These are phyloP conservation scores for Potamilus streckersoni DNA, from an alignment of 1,140 invertebrate species.

Conservation along the genomic window DNA sequence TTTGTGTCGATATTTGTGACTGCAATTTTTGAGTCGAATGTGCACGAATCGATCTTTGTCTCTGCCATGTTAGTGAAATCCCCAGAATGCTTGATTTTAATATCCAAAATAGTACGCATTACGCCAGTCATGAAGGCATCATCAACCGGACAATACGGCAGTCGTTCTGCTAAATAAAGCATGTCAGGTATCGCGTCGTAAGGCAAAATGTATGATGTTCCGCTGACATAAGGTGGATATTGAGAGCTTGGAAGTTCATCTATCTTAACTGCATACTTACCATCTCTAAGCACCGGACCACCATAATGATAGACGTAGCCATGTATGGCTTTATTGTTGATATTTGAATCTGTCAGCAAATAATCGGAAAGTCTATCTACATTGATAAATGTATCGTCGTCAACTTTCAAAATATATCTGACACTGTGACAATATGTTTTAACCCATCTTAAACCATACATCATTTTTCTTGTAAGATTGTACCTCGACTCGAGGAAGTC, in stretches of 20 bases:
- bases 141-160: background rate
- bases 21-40: too few species aligned
- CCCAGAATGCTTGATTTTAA: too few species aligned
- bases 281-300: too few species aligned
- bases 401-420: slow-evolving; percentile 3
- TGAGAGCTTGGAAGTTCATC: too few species aligned
- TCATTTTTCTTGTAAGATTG: slow-evolving; percentile 7
- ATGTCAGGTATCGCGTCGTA: background rate
- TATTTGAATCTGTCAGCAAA: background rate
- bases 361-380: background rate
- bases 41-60: too few species aligned
- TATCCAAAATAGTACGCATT: too few species aligned
- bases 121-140: slow-evolving; percentile 5
- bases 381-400: slow-evolving; percentile 7
- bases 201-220: background rate
- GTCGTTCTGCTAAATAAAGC: background rate
- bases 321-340: background rate
- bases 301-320: background rate
- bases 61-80: too few species aligned
- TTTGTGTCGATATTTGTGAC: too few species aligned
- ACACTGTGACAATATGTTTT: background rate
- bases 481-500: slow-evolving; percentile 2
- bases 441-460: slow-evolving; percentile 5
- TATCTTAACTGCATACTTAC: background rate
- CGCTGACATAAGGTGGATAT: background rate